A percentile compares a stretch with the other conserved stretches of the same genome.
phyloP scores from a whole-genome alignment of 2,888 invertebrate genomes.

The Gryllus longicercus region DNA sequence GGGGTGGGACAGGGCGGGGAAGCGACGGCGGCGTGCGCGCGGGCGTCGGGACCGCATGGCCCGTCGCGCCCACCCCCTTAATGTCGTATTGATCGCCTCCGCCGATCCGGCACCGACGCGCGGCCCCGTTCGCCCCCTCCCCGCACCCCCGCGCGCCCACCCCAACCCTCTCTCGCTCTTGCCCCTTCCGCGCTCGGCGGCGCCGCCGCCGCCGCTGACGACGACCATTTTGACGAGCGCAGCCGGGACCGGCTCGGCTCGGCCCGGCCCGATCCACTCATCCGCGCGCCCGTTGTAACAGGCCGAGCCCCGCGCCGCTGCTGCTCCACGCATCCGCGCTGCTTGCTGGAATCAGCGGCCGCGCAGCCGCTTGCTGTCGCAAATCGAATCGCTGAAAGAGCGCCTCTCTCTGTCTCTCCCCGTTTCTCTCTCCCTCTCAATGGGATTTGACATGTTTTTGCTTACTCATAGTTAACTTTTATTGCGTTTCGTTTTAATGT shows the following conservation, averaged over 20 bases:
- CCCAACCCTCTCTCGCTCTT: not conserved
- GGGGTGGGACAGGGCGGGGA: not conserved
- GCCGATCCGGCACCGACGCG: conserved; percentile 10
- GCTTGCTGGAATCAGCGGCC: no score
- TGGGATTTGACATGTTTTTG: no score
- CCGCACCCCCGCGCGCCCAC: not conserved
- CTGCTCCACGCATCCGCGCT: no score
- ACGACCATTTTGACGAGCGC: conserved; percentile 11
- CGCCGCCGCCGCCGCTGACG: not conserved
- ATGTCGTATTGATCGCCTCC: not conserved
- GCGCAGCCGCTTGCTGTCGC: no score
- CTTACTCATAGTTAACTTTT: no score
- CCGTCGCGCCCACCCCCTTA: not conserved
- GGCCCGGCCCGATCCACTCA: not conserved
- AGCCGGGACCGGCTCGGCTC: not conserved
- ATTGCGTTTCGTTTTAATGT: not conserved
- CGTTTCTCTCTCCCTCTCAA: no score
- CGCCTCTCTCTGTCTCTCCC: no score
- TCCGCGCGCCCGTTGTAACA: not conserved
- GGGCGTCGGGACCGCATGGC: conserved; percentile 10
- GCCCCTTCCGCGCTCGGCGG: no score
- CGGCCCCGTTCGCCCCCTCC: not conserved
- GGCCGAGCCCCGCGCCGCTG: no score
- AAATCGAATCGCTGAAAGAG: no score
- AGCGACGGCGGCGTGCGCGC: not conserved